Base-by-base conservation (phyloP, 2,888 invertebrate genomes). In the Metopia argyrocephala region DNA sequence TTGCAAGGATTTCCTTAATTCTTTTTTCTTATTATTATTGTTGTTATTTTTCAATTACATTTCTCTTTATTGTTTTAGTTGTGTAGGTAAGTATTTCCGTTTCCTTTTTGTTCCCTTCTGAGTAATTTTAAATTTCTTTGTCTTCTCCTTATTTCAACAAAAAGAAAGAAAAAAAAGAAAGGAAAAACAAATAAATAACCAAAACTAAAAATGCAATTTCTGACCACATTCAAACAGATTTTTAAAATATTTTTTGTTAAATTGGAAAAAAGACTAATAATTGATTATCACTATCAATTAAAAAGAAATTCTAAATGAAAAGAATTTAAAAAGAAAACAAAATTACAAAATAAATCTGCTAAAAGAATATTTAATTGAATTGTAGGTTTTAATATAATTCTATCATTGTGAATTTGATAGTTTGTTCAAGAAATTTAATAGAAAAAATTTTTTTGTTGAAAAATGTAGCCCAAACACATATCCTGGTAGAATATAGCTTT, bases 1-100 rank as follows among this genome's bases (percentile, higher is more conserved):
- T 79, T 79, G 70, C 70, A 79, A 71, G 66, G 70, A 71, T 79
- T 76, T 79, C 79, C 79, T 62, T 75, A 45, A 28, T 61, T 65
- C 50, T 50, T n/a, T 18, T 50, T 31, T 31, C 5, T 31, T 38
- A 3, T 15, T 15, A 6, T 38, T 31, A 18, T 38, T 20, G n/a
- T n/a, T n/a, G n/a, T n/a, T n/a, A n/a, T n/a, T n/a, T n/a, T n/a
- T n/a, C n/a, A n/a, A n/a, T n/a, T n/a, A n/a, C n/a, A n/a, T 31
- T 31, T 38, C 2, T 15, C 12, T 45, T 46, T 66, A 52, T 75
- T 52, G 27, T 75, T 74, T 59, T 46, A 57, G 48, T 71, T 66
- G 70, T 76, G 56, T 56, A 76, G 79, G 48, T 56, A 76, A 76
- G 48, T 61, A 76, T 38, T 79, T 79, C 79, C 79, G 70, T 66